phyloP scores from a whole-genome alignment of 2,113 vertebrate species.

The Erinaceus europaeus region DNA sequence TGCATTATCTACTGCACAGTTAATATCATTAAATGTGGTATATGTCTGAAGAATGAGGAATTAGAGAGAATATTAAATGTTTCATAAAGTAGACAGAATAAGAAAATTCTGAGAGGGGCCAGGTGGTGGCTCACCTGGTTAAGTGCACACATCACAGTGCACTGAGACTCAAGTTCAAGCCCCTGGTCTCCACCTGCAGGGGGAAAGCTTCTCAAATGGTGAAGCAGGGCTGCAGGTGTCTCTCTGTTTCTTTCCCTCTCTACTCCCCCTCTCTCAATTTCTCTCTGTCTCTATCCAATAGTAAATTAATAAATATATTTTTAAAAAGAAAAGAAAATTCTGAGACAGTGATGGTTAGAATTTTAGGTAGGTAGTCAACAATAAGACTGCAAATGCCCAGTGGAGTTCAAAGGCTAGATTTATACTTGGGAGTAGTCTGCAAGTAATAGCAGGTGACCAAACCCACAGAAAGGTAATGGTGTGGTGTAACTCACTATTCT shows the following conservation, averaged over 20 bases:
- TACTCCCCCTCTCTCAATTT: too few relatives aligned
- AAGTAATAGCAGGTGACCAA: not conserved
- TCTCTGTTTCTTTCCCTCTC: too few relatives aligned
- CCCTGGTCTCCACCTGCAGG: too few relatives aligned
- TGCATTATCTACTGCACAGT: not conserved
- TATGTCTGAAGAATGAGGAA: not conserved
- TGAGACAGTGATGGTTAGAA: not conserved
- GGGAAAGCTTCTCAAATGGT: too few relatives aligned
- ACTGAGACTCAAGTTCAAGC: too few relatives aligned
- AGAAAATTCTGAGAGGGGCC: not conserved
- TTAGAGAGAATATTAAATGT: not conserved
- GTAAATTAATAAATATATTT: too few relatives aligned
- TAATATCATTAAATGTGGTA: not conserved
- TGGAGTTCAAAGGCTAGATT: not conserved
- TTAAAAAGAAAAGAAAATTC: constrained; percentile 14
- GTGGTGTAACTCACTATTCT: too few relatives aligned
- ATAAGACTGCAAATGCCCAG: not conserved
- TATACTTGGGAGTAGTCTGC: constrained; percentile 5
- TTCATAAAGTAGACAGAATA: not conserved
- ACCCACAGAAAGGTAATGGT: not conserved
- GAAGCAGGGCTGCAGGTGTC: too few relatives aligned
- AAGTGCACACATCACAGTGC: too few relatives aligned
- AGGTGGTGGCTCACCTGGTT: too few relatives aligned
- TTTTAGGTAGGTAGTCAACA: not conserved
- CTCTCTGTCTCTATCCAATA: too few relatives aligned